A percentile compares a stretch with the other conserved stretches of the same genome.
These are phyloP conservation scores for Gnathonemus longibarbis DNA, from an alignment of 2,113 vertebrate species.

Conservation along the genomic window DNA sequence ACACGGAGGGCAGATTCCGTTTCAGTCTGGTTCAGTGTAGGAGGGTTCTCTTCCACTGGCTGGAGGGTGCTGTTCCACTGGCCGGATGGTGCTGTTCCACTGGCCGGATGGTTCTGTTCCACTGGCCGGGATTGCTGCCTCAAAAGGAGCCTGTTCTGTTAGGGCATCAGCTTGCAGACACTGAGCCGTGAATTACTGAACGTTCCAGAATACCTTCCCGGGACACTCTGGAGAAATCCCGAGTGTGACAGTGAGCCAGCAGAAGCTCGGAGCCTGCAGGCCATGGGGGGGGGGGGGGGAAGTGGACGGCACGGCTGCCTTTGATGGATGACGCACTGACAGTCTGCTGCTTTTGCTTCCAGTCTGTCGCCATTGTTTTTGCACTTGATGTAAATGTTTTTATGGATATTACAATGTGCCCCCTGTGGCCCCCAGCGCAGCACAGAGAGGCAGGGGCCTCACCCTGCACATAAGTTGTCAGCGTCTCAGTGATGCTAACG, in stretches of 20 bases:
- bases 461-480: conserved; percentile 53
- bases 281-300: no score
- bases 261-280: neutral
- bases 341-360: conserved; percentile 65
- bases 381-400: conserved; percentile 70
- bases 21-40: neutral
- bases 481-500: conserved; percentile 48
- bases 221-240: neutral
- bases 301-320: conserved; percentile 18
- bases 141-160: neutral
- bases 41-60: no score
- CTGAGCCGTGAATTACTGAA: no score
- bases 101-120: neutral
- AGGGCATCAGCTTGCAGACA: neutral
- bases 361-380: conserved; percentile 66
- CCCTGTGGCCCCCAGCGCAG: conserved; percentile 56
- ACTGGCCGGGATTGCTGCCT: no score
- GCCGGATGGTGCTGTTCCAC: no score
- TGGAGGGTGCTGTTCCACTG: neutral
- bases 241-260: neutral
- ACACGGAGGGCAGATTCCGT: neutral
- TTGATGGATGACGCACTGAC: conserved; percentile 62
- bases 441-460: conserved; percentile 39
- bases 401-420: conserved; percentile 64
- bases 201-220: neutral